Evolutionary conservation across 2,888 invertebrate genomes (phyloP).

Genomic region (Cheilosia variabilis): DNA sequence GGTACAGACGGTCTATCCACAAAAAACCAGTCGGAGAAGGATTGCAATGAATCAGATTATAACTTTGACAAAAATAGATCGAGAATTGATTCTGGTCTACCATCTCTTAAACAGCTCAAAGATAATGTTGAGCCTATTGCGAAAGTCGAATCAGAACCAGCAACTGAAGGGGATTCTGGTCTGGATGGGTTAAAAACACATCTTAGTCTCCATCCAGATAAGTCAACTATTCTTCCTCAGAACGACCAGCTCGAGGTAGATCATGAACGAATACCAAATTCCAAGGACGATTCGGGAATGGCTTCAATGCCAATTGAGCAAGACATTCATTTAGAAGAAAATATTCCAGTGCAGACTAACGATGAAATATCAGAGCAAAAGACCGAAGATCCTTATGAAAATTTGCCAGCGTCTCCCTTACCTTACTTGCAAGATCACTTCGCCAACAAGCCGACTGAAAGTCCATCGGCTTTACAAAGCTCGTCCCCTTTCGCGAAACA

Average conservation of each 20-base stretch:
- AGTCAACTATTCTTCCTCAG: too few relatives aligned
- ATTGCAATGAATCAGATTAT: not conserved
- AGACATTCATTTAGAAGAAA: not conserved
- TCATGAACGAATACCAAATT: too few relatives aligned
- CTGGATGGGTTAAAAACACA: too few relatives aligned
- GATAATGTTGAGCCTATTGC: too few relatives aligned
- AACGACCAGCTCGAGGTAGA: too few relatives aligned
- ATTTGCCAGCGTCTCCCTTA: constrained; percentile 9
- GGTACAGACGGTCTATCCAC: not conserved
- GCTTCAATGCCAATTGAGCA: not conserved
- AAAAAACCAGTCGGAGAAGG: not conserved
- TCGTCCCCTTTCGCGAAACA: not conserved
- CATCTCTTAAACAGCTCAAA: too few relatives aligned
- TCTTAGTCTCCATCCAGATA: too few relatives aligned
- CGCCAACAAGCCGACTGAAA: constrained; percentile 1
- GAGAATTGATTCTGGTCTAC: not conserved
- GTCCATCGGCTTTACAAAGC: not conserved
- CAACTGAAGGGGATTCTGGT: too few relatives aligned
- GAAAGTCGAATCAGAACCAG: too few relatives aligned
- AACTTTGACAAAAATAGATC: not conserved
- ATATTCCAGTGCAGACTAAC: too few relatives aligned
- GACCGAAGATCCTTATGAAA: not conserved
- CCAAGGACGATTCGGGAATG: too few relatives aligned
- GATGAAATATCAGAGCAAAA: too few relatives aligned
- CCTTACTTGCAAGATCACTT: constrained; percentile 35